A percentile compares a stretch with the other conserved stretches of the same genome.
Conservation (phyloP, 2,888 invertebrate species). For the Lasioglossum calceatum region DNA sequence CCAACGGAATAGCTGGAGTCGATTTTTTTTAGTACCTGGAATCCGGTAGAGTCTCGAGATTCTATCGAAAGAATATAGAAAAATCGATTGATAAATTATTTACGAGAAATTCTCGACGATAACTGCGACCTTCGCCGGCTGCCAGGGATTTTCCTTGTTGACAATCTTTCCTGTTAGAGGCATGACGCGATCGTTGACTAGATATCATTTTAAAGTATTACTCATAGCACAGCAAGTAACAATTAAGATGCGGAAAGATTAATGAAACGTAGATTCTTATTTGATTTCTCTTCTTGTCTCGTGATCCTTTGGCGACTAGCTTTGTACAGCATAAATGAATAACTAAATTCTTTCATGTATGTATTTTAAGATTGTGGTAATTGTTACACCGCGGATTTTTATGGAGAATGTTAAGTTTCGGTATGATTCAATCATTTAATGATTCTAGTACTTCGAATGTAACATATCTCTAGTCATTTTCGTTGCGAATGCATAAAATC, state of each 20-base stretch:
- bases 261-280: neutral
- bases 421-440: neutral
- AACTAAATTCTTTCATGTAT: no score
- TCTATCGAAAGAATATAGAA: constrained; percentile 11
- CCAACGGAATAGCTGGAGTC: neutral
- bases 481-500: no score
- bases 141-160: constrained; percentile 43
- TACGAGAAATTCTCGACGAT: constrained; percentile 57
- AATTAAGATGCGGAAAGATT: neutral
- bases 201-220: neutral
- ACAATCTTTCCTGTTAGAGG: neutral
- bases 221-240: neutral
- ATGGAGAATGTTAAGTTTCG: no score
- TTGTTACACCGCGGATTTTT: no score
- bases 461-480: no score
- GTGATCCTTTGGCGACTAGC: no score
- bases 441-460: no score
- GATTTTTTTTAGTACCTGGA: constrained; percentile 5
- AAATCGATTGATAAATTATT: constrained; percentile 58
- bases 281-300: no score
- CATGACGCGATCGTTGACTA: neutral
- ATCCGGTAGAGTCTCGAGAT: constrained; percentile 40
- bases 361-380: no score
- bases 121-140: constrained; percentile 27
- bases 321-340: no score